phyloP scores from a whole-genome alignment of 2,797 vertebrate genomes.

The Epinephelus malabaricus region DNA sequence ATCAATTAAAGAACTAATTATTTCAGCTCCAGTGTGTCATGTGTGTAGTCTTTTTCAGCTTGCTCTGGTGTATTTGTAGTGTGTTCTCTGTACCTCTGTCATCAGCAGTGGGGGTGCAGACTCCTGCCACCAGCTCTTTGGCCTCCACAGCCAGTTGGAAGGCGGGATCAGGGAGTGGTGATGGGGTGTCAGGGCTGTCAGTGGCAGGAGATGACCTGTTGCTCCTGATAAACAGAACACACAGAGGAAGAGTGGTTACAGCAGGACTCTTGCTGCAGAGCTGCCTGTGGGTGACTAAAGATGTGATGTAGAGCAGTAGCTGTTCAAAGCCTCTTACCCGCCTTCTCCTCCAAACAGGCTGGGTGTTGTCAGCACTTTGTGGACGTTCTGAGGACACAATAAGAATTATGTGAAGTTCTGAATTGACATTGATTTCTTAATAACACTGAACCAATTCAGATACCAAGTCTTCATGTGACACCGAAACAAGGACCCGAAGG shows the following conservation, averaged over 20 bases:
- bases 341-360: constrained; percentile 80
- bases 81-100: constrained; percentile 56
- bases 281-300: no score
- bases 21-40: neutral
- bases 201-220: constrained; percentile 60
- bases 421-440: neutral
- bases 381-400: constrained; percentile 87
- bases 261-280: neutral
- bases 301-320: neutral
- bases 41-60: no score
- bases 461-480: neutral
- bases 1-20: no score
- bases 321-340: constrained; percentile 80
- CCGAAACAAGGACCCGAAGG: neutral
- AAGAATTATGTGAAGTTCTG: neutral
- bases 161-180: constrained; percentile 82
- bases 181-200: constrained; percentile 70
- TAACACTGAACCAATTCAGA: neutral
- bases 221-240: constrained; percentile 56
- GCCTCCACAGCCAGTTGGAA: constrained; percentile 88
- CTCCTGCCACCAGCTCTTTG: constrained; percentile 86
- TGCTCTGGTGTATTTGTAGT: neutral
- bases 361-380: constrained; percentile 88
- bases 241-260: neutral
- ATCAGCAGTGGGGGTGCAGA: constrained; percentile 58